Evolutionary conservation across 2,797 vertebrate species (phyloP), one percentile per base, ranked within the genome.

Genomic region (Sebastiscus tertius): DNA sequence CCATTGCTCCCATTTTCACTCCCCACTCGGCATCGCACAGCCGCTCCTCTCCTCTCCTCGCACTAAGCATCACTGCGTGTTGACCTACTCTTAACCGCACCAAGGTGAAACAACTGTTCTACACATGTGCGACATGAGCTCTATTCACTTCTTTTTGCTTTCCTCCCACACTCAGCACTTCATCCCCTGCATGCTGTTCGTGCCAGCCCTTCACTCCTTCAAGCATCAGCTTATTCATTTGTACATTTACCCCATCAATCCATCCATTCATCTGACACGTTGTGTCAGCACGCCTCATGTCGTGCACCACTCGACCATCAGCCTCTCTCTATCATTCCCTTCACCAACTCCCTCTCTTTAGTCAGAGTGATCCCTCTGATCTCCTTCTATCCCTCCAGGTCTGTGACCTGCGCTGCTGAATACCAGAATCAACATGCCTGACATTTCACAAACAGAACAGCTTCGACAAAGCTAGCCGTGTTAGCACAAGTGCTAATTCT

Each of bases 361-460:
- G 56, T 64, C 59, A 61, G 72, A 80, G 74, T 13, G 63, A 86
- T 81, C 77, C 61, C 61, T 87, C 79, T 80, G 76, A 87, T 87
- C 68, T 76, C 36, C 31, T 55, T 62, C 49, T 72, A 69, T 82
- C 66, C 80, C 69, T 85, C 55, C 63, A 81, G 79, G 79, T 79
- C 56, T 62, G 67, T 72, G 86, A 89, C 89, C 86, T 80, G 83
- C 75, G 60, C 79, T 83, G 74, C 83, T 80, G 71, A 89, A 88
- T 75, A 89, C 74, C 73, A 86, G 33, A 87, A 91, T 93, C 85
- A 88, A 93, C 93, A 90, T 60, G 56, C 55, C 81, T 93, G 92
- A 91, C 89, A 93, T 93, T 93, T 87, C 87, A 82, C 84, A 89
- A 91, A 86, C 79, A 85, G 46, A 87, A 31, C 65, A 36, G 64